Evolutionary conservation across 2,888 invertebrate species (phyloP).

Genomic region (Chrysodeixis includens): DNA sequence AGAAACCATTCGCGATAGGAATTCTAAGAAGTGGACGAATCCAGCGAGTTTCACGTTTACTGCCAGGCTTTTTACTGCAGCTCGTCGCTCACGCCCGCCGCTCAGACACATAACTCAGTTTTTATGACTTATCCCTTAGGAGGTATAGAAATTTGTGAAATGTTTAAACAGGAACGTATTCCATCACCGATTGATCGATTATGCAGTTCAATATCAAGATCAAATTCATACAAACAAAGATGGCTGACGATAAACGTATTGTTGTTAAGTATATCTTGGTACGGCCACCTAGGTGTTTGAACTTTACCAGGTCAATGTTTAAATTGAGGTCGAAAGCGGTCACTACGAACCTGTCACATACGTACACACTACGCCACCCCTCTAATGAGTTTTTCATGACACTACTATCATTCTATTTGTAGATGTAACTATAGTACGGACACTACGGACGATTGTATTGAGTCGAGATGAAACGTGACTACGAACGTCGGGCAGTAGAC

Average conservation of each 20-base stretch:
- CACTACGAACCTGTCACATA: conserved; percentile 66
- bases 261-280: conserved; percentile 53
- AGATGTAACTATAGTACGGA: conserved; percentile 31
- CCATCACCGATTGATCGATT: conserved; percentile 39
- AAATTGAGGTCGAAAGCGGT: conserved; percentile 82
- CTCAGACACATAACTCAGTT: conserved; percentile 62
- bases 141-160: conserved; percentile 45
- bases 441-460: conserved; percentile 25
- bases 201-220: conserved; percentile 49
- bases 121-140: conserved; percentile 54
- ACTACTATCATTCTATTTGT: conserved; percentile 36
- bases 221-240: conserved; percentile 58
- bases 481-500: conserved; percentile 21
- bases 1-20: conserved; percentile 62
- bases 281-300: conserved; percentile 66
- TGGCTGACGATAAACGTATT: conserved; percentile 57
- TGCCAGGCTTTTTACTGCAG: conserved; percentile 61
- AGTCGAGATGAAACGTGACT: conserved; percentile 43
- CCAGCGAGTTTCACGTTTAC: conserved; percentile 61
- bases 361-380: conserved; percentile 56
- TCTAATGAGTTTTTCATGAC: conserved; percentile 39
- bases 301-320: conserved; percentile 75
- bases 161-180: conserved; percentile 36
- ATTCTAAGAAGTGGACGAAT: conserved; percentile 67
- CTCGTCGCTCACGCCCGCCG: conserved; percentile 39